phyloP scores from a whole-genome alignment of 2,797 vertebrate genomes.

The Girardinus metallicus region DNA sequence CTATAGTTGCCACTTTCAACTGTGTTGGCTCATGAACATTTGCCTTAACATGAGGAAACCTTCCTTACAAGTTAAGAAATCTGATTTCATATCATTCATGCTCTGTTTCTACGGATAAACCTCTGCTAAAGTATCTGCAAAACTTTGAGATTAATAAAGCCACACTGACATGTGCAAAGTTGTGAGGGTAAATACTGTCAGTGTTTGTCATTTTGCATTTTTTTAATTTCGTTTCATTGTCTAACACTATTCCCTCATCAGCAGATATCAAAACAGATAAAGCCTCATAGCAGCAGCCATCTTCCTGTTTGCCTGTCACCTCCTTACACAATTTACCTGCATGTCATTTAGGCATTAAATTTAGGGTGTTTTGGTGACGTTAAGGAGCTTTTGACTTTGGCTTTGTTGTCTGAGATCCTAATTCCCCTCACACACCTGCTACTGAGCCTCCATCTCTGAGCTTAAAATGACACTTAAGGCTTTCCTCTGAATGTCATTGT shows the following conservation, averaged over 20 bases:
- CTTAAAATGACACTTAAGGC: constrained; percentile 74
- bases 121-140: not conserved
- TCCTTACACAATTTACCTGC: constrained; percentile 16
- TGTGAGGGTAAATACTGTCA: not conserved
- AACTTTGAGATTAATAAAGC: not conserved
- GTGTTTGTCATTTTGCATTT: not conserved
- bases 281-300: not conserved
- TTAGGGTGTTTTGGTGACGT: constrained; percentile 43
- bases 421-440: constrained; percentile 66
- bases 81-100: not conserved
- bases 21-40: not conserved
- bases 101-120: too few relatives aligned
- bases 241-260: not conserved
- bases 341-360: constrained; percentile 23
- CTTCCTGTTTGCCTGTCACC: constrained; percentile 13
- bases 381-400: constrained; percentile 43
- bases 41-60: not conserved
- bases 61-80: not conserved
- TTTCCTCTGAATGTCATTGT: constrained; percentile 67
- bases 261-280: constrained; percentile 9
- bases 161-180: not conserved
- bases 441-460: constrained; percentile 56
- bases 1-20: not conserved
- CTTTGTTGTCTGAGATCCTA: constrained; percentile 55
- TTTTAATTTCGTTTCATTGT: not conserved